phyloP scores from a whole-genome alignment of 2,888 invertebrate genomes.

The Salticus scenicus region DNA sequence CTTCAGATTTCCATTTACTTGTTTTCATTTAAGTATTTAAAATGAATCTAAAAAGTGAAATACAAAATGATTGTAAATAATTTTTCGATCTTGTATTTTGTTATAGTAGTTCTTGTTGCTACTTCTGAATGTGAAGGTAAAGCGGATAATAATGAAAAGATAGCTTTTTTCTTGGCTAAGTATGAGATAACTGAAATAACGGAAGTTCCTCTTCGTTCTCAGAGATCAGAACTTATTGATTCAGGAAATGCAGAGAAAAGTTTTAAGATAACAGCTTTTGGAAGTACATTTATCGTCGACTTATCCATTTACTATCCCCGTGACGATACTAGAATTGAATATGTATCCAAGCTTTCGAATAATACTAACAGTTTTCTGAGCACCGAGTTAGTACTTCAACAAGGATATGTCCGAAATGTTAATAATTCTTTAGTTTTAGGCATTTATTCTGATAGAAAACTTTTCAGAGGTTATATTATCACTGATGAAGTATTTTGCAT shows the following conservation, averaged over 20 bases:
- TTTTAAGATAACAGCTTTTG: neutral
- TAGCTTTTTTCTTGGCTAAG: neutral
- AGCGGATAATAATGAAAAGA: no score
- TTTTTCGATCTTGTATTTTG: no score
- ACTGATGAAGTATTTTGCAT: conserved; percentile 1
- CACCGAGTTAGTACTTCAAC: neutral
- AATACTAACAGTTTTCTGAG: neutral
- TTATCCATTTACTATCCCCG: neutral
- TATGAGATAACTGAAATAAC: neutral
- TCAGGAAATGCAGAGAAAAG: neutral
- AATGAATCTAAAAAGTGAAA: no score
- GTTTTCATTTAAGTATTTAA: no score
- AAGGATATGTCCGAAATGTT: neutral
- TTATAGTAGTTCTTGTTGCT: no score
- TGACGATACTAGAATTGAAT: neutral
- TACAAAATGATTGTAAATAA: no score
- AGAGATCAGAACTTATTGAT: no score
- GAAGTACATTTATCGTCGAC: neutral
- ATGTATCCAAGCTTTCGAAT: neutral
- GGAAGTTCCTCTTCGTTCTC: no score
- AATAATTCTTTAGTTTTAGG: conserved; percentile 2
- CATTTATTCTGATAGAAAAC: neutral
- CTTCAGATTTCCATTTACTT: no score
- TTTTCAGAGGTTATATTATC: neutral
- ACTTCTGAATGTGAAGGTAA: no score